phyloP scores from a whole-genome alignment of 2,888 invertebrate species.

The Epinotia brunnichana region DNA sequence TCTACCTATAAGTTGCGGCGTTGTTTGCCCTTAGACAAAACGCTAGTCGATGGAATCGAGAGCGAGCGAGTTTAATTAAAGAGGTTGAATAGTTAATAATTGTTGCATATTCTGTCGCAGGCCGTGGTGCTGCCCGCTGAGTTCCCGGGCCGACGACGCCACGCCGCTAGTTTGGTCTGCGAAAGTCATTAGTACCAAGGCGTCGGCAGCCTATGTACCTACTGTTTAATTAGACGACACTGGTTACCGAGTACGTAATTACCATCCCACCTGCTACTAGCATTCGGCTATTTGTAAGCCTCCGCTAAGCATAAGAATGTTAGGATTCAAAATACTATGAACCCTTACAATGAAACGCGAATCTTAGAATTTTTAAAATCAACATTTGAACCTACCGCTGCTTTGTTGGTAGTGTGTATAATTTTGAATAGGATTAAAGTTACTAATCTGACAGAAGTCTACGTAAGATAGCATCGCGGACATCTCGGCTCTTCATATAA shows the following conservation, averaged over 20 bases:
- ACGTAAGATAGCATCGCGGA: slow-evolving; percentile 63
- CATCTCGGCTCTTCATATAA: slow-evolving; percentile 64
- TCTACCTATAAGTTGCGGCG: slow-evolving; percentile 31
- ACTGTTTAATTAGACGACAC: slow-evolving; percentile 57
- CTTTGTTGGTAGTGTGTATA: slow-evolving; percentile 43
- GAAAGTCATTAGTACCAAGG: slow-evolving; percentile 30
- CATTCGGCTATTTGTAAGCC: slow-evolving; percentile 47
- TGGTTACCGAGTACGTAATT: slow-evolving; percentile 57
- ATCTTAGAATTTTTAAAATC: slow-evolving; percentile 37
- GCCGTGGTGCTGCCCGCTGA: not conserved
- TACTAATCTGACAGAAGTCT: slow-evolving; percentile 69
- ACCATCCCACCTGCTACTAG: slow-evolving; percentile 53
- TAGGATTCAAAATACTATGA: slow-evolving; percentile 10
- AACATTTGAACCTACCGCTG: slow-evolving; percentile 35
- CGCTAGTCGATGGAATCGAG: slow-evolving; percentile 14
- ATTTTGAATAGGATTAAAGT: slow-evolving; percentile 68
- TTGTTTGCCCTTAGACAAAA: slow-evolving; percentile 49
- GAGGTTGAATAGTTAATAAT: not conserved
- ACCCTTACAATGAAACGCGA: not conserved
- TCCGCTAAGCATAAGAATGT: slow-evolving; percentile 8
- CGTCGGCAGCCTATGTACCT: slow-evolving; percentile 40
- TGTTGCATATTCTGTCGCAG: slow-evolving; percentile 2
- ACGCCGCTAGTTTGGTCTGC: slow-evolving; percentile 9
- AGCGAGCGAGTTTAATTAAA: not conserved
- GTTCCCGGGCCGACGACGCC: not conserved